A percentile compares a stretch with the other conserved stretches of the same genome.
Conservation (phyloP, 2,888 invertebrate genomes). For the Agrilus cyanescens region DNA sequence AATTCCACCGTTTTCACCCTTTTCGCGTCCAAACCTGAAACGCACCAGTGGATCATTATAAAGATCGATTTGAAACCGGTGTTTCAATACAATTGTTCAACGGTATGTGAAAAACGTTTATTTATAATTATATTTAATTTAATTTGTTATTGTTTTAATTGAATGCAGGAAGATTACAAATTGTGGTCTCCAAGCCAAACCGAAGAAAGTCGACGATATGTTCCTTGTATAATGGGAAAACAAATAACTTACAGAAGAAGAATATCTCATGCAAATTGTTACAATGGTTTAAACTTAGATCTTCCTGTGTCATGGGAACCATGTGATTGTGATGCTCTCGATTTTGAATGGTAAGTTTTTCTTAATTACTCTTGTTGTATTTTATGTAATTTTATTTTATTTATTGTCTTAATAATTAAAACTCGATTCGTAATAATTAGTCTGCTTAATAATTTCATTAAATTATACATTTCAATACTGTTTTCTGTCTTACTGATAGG, state of each 20-base stretch:
- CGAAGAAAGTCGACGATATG: constrained; percentile 40
- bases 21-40: constrained; percentile 70
- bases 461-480: too few relatives aligned
- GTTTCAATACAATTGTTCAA: constrained; percentile 33
- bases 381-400: neutral
- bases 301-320: constrained; percentile 54
- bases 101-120: constrained; percentile 17
- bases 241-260: constrained; percentile 66
- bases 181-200: constrained; percentile 69
- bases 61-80: constrained; percentile 49
- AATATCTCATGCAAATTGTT: constrained; percentile 63
- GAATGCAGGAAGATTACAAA: constrained; percentile 69
- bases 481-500: too few relatives aligned
- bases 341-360: constrained; percentile 61
- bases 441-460: too few relatives aligned
- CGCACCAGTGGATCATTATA: constrained; percentile 81
- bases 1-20: constrained; percentile 84
- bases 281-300: constrained; percentile 67
- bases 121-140: neutral
- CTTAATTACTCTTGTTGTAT: neutral
- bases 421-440: too few relatives aligned
- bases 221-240: constrained; percentile 66
- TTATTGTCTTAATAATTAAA: too few relatives aligned
- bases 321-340: constrained; percentile 68
- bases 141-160: constrained; percentile 32